Evolutionary conservation across 2,888 invertebrate species (phyloP).

Genomic region (Xylophagus ater): DNA sequence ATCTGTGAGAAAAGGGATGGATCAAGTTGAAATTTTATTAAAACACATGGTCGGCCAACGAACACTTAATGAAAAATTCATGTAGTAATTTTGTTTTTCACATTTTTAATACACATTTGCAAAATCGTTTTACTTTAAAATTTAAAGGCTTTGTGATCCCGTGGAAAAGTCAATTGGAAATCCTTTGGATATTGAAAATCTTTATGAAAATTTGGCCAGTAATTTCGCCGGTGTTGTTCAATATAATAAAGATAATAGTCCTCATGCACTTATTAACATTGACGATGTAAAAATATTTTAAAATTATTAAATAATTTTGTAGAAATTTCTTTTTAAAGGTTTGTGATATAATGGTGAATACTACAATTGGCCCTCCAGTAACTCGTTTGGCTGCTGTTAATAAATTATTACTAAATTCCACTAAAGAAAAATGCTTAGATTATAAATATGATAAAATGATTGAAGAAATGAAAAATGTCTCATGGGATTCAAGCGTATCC

Average conservation of each 20-base stretch:
- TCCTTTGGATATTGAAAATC: conserved; percentile 57
- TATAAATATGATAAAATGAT: too few relatives aligned
- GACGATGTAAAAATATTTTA: conserved; percentile 57
- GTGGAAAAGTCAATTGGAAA: conserved; percentile 50
- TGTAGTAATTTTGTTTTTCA: conserved; percentile 42
- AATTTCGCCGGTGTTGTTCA: conserved; percentile 88
- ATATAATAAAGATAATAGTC: conserved; percentile 86
- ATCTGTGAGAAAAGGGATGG: conserved; percentile 53
- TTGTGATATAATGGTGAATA: conserved; percentile 62
- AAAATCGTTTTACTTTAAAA: too few relatives aligned
- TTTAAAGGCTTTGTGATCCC: conserved; percentile 61
- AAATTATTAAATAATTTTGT: too few relatives aligned
- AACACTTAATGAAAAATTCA: conserved; percentile 59
- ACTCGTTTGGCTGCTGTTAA: conserved; percentile 65
- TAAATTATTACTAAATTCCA: conserved; percentile 51
- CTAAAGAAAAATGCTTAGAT: conserved; percentile 66
- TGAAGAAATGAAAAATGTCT: too few relatives aligned
- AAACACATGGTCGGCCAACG: conserved; percentile 48
- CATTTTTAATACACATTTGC: too few relatives aligned
- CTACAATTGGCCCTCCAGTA: conserved; percentile 48
- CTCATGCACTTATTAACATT: conserved; percentile 65
- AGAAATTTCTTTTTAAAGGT: conserved; percentile 37
- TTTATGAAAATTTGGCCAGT: conserved; percentile 70
- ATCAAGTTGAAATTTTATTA: conserved; percentile 53
- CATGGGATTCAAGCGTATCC: too few relatives aligned